Evolutionary conservation across 2,888 invertebrate species (phyloP), one percentile per base, ranked within the genome.

Genomic region (Aphodius granarius): DNA sequence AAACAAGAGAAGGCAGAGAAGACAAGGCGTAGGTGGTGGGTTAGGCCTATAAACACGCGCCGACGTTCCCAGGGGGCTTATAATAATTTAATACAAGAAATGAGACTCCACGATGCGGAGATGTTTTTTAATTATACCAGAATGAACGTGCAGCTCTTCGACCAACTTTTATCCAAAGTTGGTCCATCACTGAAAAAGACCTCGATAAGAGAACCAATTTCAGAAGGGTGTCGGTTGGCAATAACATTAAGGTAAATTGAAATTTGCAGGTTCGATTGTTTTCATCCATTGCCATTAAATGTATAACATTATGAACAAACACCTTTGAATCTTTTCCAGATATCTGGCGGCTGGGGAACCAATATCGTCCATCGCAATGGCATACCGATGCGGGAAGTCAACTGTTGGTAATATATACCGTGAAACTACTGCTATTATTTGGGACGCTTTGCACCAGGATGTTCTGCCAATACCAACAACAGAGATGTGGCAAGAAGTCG

Each of bases 161-260:
- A 79, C 22, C 65, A 77, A 22, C 73, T 81, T 63, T 72, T 81
- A 21, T 21, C 23, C 4, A 73, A 79, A 62, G 76, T 81, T 62
- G 78, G 80, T 9, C 78, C 79, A 68, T 16, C 15, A 63, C 43
- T 81, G 63, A 20, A 66, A 74, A 77, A 75, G 73, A 77, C 76
- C 63, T 71, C 73, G 75, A 21, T 66, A 78, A 77, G 82, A 78
- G 78, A 80, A 79, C 79, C 81, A 73, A 79, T 81, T 73, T 76
- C 77, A 72, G 78, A 81, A 72, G 81, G 78, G 76, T 78, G 80
- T 76, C 81, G 80, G 73, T 74, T 83, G 66, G 80, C 81, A 75
- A 68, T 81, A 62, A 83, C 81, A 72, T 77, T 81, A 78, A 80
- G 80, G 81, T 81, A 77, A n/a, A n/a, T n/a, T n/a, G n/a, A n/a